Percentiles rank a stretch among this genome's conserved stretches.
These are phyloP conservation scores for Sipha flava DNA, from an alignment of 1,140 invertebrate genomes.

Conservation along the genomic window DNA sequence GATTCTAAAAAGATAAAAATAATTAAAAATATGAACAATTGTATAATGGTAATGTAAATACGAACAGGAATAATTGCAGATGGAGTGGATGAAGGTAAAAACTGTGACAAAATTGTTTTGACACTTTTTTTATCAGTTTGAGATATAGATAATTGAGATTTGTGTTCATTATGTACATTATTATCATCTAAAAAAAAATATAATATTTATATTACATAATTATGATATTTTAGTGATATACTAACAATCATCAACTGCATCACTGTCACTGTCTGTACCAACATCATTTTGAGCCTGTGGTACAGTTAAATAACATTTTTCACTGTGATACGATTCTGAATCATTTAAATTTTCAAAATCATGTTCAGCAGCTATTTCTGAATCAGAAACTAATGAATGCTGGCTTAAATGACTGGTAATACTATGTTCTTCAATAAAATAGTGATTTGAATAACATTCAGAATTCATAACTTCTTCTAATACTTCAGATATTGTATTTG, in stretches of 20 bases:
- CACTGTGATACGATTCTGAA: not conserved
- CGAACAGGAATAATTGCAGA: not conserved
- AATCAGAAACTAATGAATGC: slow-evolving; percentile 10
- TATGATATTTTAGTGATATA: not conserved
- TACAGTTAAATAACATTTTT: not conserved
- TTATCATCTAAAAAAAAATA: not conserved
- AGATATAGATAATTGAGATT: slow-evolving; percentile 18
- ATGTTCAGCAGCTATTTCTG: slow-evolving; percentile 13
- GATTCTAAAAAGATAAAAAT: slow-evolving; percentile 44
- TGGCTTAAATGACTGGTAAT: not conserved
- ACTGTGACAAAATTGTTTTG: slow-evolving; percentile 60
- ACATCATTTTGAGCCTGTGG: slow-evolving; percentile 7
- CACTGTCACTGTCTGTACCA: slow-evolving; percentile 30
- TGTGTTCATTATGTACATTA: slow-evolving; percentile 1
- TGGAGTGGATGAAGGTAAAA: slow-evolving; percentile 46
- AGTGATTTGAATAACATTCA: not conserved
- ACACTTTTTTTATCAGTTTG: slow-evolving; percentile 54
- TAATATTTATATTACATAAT: not conserved
- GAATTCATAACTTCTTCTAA: slow-evolving; percentile 36
- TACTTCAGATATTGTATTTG: slow-evolving; percentile 31
- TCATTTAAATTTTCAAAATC: slow-evolving; percentile 22
- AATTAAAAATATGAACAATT: not conserved
- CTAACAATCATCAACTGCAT: slow-evolving; percentile 13
- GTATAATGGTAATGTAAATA: not conserved
- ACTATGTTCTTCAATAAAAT: not conserved